Percentiles rank a stretch among this genome's conserved stretches.
phyloP scores from a whole-genome alignment of 30 jellyfish, hydroid and myxozoan genomes.

The Chrysaora quinquecirrha region DNA sequence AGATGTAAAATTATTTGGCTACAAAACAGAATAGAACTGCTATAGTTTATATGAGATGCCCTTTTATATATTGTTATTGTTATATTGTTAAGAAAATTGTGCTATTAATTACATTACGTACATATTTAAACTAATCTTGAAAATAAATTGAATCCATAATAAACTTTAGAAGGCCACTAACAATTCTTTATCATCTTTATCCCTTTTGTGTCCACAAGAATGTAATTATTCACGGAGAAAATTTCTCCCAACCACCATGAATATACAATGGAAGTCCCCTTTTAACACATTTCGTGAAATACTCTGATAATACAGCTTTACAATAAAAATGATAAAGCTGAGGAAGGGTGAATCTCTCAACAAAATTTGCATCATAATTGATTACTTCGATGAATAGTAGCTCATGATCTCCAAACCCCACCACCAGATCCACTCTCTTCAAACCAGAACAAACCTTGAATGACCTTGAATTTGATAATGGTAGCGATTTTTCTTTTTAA shows the following conservation, averaged over 20 bases:
- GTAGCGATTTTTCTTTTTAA: constrained; percentile 32
- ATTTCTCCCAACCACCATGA: constrained; percentile 4
- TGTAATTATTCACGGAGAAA: not conserved
- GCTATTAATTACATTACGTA: not conserved
- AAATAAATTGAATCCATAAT: not conserved
- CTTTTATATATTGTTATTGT: not conserved
- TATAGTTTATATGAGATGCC: not conserved
- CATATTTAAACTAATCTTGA: not conserved
- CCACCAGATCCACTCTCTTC: constrained; percentile 18
- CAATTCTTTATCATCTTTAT: not conserved
- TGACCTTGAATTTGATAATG: constrained; percentile 53
- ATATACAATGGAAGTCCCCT: constrained; percentile 2
- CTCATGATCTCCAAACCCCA: constrained; percentile 16
- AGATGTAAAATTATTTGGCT: not conserved
- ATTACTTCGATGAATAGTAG: not conserved
- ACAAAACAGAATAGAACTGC: not conserved
- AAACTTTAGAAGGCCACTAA: not conserved
- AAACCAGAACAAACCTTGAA: constrained; percentile 42
- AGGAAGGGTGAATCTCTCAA: not conserved
- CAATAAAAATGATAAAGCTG: not conserved
- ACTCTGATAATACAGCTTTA: not conserved
- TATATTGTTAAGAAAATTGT: not conserved
- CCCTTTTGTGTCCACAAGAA: constrained; percentile 1
- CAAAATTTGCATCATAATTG: not conserved
- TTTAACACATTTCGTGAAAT: not conserved